Conservation (phyloP, 2,888 invertebrate species). For the Volucella bombylans region DNA sequence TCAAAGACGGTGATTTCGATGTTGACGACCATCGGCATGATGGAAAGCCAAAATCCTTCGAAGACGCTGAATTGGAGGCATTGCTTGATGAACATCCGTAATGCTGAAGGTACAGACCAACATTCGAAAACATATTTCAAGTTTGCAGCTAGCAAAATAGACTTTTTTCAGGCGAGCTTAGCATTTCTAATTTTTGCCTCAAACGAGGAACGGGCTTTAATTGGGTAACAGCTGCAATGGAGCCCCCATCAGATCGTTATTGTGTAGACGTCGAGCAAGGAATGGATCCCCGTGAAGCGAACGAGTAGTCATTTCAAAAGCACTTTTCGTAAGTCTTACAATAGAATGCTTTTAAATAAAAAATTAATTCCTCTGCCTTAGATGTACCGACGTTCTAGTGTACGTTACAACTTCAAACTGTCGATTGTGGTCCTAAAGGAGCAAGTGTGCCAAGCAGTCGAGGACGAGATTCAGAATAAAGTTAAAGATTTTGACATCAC, state of each 20-base stretch:
- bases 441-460: slow-evolving; percentile 88
- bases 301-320: slow-evolving; percentile 91
- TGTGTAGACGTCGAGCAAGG: slow-evolving; percentile 84
- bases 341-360: neutral
- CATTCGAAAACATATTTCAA: neutral
- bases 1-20: no score
- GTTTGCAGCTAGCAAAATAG: neutral
- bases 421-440: slow-evolving; percentile 85
- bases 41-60: no score
- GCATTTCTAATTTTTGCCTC: slow-evolving; percentile 80
- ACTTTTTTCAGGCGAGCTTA: slow-evolving; percentile 78
- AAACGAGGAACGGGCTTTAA: slow-evolving; percentile 79
- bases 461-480: slow-evolving; percentile 88
- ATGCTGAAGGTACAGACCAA: slow-evolving; percentile 78
- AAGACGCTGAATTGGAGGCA: no score
- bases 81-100: no score
- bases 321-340: slow-evolving; percentile 86
- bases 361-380: slow-evolving; percentile 76
- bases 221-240: slow-evolving; percentile 87
- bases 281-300: slow-evolving; percentile 89
- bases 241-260: slow-evolving; percentile 86
- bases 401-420: slow-evolving; percentile 84
- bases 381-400: slow-evolving; percentile 86
- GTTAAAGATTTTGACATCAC: slow-evolving; percentile 87
- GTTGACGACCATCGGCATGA: no score